Percentiles rank a stretch among this genome's conserved stretches.
These are phyloP conservation scores for Cephalopterus ornatus DNA, from an alignment of 2,113 vertebrate species.

Conservation along the genomic window DNA sequence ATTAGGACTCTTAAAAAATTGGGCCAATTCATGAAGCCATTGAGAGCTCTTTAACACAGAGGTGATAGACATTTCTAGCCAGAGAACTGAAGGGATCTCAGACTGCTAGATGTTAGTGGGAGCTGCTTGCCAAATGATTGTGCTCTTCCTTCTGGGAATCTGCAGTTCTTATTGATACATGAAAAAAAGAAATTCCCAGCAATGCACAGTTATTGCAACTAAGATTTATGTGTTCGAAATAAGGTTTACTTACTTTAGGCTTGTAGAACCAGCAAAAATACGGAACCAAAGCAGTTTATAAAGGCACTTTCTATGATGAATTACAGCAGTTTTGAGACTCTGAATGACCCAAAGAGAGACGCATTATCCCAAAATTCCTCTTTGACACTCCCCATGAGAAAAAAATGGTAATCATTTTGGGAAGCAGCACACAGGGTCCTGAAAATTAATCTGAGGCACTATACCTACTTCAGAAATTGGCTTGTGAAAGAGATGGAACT, in stretches of 20 bases:
- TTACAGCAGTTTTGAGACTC: background rate
- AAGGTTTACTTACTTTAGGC: background rate
- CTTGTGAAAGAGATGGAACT: background rate
- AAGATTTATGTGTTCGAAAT: background rate
- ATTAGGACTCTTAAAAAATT: background rate
- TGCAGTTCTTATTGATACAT: background rate
- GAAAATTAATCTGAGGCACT: background rate
- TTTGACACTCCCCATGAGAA: background rate
- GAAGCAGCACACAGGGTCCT: background rate
- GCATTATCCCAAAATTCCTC: background rate
- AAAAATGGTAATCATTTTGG: background rate
- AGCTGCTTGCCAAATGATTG: background rate
- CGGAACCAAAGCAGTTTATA: background rate
- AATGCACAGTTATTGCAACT: background rate
- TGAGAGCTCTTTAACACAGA: background rate
- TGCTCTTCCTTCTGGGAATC: background rate
- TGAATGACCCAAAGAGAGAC: background rate
- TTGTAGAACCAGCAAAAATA: background rate
- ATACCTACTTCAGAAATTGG: background rate
- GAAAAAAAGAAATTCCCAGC: background rate
- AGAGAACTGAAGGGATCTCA: background rate
- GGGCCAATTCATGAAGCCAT: background rate
- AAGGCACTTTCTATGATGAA: background rate
- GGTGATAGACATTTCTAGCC: background rate
- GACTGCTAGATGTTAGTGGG: background rate